Evolutionary conservation across 2,113 vertebrate species (phyloP).

Genomic region (Xiphophorus maculatus): DNA sequence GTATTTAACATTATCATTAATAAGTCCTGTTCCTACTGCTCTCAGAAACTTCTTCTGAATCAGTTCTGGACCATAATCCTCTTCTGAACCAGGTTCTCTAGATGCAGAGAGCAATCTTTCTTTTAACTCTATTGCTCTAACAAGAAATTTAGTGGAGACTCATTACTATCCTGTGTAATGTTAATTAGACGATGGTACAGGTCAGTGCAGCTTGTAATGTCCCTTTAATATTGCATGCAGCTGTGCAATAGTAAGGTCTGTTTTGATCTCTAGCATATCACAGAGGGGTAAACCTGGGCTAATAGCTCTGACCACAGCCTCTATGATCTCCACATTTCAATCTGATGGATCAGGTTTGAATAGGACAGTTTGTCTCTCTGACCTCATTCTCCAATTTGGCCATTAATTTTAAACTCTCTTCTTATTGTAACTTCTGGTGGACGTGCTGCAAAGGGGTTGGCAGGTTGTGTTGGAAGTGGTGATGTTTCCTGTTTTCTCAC

Average conservation of each 20-base stretch:
- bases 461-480: background rate
- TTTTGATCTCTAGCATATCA: conserved; percentile 44
- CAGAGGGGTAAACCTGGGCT: conserved; percentile 15
- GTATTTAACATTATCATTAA: conserved; percentile 40
- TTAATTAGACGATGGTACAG: conserved; percentile 24
- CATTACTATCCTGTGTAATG: conserved; percentile 18
- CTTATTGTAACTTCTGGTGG: background rate
- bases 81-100: conserved; percentile 21
- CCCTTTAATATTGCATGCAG: conserved; percentile 46
- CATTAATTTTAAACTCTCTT: conserved; percentile 3
- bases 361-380: background rate
- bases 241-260: conserved; percentile 2
- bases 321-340: conserved; percentile 6
- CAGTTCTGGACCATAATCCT: conserved; percentile 28
- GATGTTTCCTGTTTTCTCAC: no score
- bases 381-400: conserved; percentile 1
- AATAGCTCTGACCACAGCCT: conserved; percentile 13
- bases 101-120: conserved; percentile 22
- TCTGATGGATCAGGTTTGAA: background rate
- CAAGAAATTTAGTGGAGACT: conserved; percentile 37
- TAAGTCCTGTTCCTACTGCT: conserved; percentile 13
- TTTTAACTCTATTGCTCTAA: conserved; percentile 28
- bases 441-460: background rate
- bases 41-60: conserved; percentile 37
- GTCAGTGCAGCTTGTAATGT: conserved; percentile 53